Base-by-base conservation (phyloP, 2,797 vertebrate genomes). In the Trematomus bernacchii region DNA sequence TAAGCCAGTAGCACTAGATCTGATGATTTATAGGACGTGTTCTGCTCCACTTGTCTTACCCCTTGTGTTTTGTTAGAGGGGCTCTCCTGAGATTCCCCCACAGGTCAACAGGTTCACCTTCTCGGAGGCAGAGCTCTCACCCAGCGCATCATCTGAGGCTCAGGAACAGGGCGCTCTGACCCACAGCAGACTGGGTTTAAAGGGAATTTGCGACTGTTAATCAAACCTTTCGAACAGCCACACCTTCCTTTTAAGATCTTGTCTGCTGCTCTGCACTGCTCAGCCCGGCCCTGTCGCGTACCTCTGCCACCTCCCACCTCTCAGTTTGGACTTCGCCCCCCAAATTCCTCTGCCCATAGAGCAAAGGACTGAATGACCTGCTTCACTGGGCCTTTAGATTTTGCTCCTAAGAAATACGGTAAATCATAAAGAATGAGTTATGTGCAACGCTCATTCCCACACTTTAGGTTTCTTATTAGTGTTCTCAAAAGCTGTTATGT, bases 171-270 rank as follows among this genome's bases (percentile, higher is more conserved):
- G 84, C 89, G 87, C 91, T 92, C 89, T 92, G 94, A 96, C 94
- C 94, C 94, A 92, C 95, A 96, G 94, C 94, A 95, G 94, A 95
- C 94, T 95, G 95, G 95, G 94, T 96, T 95, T 96, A 96, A 96
- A 96, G 95, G 95, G 95, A 96, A 96, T 96, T 96, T 96, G 95
- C 95, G 95, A 96, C 95, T 96, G 95, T 96, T 96, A 94, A 91
- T 95, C 91, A 94, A 93, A 93, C 83, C 73, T 86, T 92, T 94
- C 90, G 94, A 95, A 96, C 95, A 95, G 95, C 94, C 95, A 95
- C 95, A 96, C 94, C 95, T 96, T 96, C 95, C 95, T 96, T 96
- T 96, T 96, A 96, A 96, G 94, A 96, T 96, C 95, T 96, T 95
- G 95, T 93, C 95, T 96, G 95, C 93, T 95, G 93, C 93, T 95